Conservation (phyloP, 2,888 invertebrate genomes). For the Galerucella pusilla region DNA sequence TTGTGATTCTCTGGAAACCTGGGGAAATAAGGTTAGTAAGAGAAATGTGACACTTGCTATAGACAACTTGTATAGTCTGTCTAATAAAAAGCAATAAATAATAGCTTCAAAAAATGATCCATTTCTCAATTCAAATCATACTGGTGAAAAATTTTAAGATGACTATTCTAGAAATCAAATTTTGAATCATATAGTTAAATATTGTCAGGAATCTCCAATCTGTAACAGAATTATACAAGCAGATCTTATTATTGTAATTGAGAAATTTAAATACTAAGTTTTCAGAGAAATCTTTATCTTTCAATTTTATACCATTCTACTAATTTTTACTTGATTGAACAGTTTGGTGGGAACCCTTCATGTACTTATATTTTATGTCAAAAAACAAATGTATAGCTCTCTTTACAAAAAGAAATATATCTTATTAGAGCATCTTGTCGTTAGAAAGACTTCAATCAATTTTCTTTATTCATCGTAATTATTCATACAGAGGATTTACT, state of each 20-base stretch:
- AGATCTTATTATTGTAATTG: no score
- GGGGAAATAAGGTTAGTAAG: not conserved
- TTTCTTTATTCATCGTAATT: not conserved
- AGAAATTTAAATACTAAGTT: no score
- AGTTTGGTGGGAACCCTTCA: constrained; percentile 20
- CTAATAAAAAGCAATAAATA: not conserved
- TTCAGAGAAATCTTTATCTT: no score
- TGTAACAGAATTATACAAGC: no score
- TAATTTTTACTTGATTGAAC: constrained; percentile 1
- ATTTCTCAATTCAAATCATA: no score
- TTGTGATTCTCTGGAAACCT: not conserved
- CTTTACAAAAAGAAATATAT: not conserved
- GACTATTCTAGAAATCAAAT: not conserved
- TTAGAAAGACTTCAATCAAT: not conserved
- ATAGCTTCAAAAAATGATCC: not conserved
- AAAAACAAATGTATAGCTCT: constrained; percentile 2
- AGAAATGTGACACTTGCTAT: not conserved
- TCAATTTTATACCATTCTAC: not conserved
- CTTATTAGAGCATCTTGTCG: not conserved
- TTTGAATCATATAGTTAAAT: not conserved
- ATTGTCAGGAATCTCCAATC: not conserved
- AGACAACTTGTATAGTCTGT: not conserved
- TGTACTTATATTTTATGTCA: not conserved
- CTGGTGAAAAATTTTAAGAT: not conserved
- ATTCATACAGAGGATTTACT: not conserved